Base-by-base conservation (phyloP, 2,113 vertebrate species). In the Neotoma lepida region DNA sequence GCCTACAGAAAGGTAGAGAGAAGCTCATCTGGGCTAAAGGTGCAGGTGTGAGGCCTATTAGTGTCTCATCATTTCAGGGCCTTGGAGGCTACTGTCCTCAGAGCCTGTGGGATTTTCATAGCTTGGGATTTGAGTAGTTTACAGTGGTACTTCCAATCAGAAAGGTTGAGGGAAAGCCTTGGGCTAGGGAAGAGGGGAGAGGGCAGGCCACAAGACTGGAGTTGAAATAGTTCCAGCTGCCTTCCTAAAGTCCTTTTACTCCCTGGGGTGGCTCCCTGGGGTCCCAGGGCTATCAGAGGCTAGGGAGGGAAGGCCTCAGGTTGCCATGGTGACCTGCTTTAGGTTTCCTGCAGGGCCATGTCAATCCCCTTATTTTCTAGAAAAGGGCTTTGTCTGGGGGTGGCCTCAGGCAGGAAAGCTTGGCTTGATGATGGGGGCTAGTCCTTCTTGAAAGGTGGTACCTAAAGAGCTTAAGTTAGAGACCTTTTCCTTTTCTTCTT, bases 301-400 rank as follows among this genome's bases (percentile, higher is more conserved):
- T 95, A 88, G 88, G 73, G 77, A 91, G 63, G 68, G 87, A 94
- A 94, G 78, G 91, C 85, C 94, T 96, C 70, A 82, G 87, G 87
- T 97, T 96, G 93, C 96, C 95, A 97, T 96, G 91, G 90, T 0
- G 85, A 97, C 93, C 93, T 90, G 84, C 82, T 94, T 94, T 28
- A 85, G 96, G 84, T 89, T 95, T 95, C 96, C 96, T 96, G 94
- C 94, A 96, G 94, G 87, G 89, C 95, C 70, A 90, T 96, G 97
- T 97, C 95, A 97, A 87, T 97, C 94, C 74, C 84, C 85, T 97
- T 97, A 95, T 84, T 97, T 97, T 96, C 93, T 91, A 93, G 92
- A 95, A 96, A 96, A 96, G 87, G 87, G 74, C 95, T 96, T 96
- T 97, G 95, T 97, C 61, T 92, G 78, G 93, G 92, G 95, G 95